Evolutionary conservation across 2,113 vertebrate species (phyloP), one percentile per base, ranked within the genome.

Genomic region (Pseudopodoces humilis): DNA sequence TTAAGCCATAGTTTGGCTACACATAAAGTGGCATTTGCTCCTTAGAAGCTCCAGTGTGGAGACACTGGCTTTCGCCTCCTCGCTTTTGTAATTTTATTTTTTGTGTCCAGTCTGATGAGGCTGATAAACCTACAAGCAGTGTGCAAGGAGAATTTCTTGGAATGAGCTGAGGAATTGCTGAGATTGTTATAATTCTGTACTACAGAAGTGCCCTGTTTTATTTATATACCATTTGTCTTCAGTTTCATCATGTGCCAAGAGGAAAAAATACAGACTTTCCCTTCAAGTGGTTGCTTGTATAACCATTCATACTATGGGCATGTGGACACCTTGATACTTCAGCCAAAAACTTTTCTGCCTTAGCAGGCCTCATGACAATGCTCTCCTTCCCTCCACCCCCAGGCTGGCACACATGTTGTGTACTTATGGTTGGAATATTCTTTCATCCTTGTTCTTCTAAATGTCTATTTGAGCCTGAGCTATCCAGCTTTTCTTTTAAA

Each of bases 111-210:
- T 86, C 86, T 86, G 86, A 86, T 93, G 74, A 90, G 69, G 71
- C 58, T 30, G 71, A 39, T 88, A 95, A 77, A 96, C 92, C 90
- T 94, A 63, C 49, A 37, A 56, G 67, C 30, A 67, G 63, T 1
- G 13, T 27, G 53, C 0, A 1, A 87, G 67, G 56, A 84, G 67
- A 86, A 80, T 83, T 94, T 93, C 87, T 55, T 94, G 92, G 93
- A 87, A 11, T 24, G 52, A 85, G 71, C 59, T 0, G 1, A 53
- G 24, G 79, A 83, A 89, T 95, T 92, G 67, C 79, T 88, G 78
- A 94, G 93, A 90, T 95, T 65, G 75, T 95, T 94, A 92, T 85
- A 91, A 18, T 94, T 92, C 90, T 77, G 87, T 95, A 58, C 95
- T 80, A n/a, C 68, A 89, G 74, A 76, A 95, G 78, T 13, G 0